Conservation (phyloP, 2,797 vertebrate genomes). For the Linurgus olivaceus region DNA sequence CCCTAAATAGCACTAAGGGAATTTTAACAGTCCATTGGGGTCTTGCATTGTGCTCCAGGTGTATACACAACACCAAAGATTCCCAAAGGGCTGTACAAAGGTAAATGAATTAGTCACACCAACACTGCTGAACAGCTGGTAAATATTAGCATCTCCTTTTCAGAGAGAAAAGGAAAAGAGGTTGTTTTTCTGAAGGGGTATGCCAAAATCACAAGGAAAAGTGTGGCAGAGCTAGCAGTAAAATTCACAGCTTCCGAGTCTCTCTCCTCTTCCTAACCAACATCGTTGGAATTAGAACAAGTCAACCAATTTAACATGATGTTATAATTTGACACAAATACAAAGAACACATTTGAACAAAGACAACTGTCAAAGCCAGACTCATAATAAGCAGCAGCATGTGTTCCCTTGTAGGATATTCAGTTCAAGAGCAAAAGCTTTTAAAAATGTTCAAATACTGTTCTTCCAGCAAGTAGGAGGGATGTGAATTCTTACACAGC, state of each 20-base stretch:
- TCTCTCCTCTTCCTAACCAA: slow-evolving; percentile 58
- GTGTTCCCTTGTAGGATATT: background rate
- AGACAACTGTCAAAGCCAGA: background rate
- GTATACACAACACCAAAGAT: background rate
- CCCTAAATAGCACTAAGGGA: background rate
- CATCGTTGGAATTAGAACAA: slow-evolving; percentile 49
- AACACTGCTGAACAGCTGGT: slow-evolving; percentile 22
- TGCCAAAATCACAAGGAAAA: background rate
- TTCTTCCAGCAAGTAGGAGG: background rate
- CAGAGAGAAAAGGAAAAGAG: background rate
- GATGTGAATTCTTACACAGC: background rate
- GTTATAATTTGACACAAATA: background rate
- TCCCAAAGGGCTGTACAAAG: background rate
- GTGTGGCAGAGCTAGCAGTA: slow-evolving; percentile 25
- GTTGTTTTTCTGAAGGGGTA: background rate
- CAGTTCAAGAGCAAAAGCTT: background rate
- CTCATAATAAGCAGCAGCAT: background rate
- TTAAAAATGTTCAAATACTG: background rate
- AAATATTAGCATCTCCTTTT: slow-evolving; percentile 38
- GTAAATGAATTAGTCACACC: slow-evolving; percentile 50
- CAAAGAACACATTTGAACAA: background rate
- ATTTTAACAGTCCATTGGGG: background rate
- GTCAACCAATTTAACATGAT: background rate
- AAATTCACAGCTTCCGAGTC: slow-evolving; percentile 53
- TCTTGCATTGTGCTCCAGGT: rapidly evolving